Evolutionary conservation across 2,113 vertebrate species (phyloP).

Genomic region (Nicator chloris): DNA sequence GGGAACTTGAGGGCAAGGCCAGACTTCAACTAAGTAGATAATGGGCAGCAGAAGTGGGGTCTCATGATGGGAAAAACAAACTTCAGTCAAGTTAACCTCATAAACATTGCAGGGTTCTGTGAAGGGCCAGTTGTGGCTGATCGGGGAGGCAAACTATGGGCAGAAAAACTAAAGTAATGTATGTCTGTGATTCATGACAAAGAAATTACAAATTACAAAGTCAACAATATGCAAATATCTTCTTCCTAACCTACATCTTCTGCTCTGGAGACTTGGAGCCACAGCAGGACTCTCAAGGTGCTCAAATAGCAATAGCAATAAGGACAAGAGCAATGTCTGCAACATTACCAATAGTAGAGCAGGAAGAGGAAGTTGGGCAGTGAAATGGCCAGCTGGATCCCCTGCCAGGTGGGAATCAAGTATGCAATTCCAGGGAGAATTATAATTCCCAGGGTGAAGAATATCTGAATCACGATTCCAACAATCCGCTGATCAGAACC

Average conservation of each 20-base stretch:
- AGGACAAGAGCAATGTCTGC: not conserved
- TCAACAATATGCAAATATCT: not conserved
- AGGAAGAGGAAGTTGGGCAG: constrained; percentile 90
- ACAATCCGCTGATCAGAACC: constrained; percentile 89
- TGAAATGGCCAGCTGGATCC: constrained; percentile 88
- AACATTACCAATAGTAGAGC: constrained; percentile 89
- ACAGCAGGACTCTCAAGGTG: not conserved
- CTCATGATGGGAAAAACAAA: not conserved
- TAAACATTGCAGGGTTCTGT: not conserved
- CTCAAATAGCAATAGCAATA: not conserved
- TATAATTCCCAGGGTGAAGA: constrained; percentile 91
- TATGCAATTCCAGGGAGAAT: constrained; percentile 92
- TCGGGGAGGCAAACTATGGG: not conserved
- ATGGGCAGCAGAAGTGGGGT: not conserved
- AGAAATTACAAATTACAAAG: not conserved
- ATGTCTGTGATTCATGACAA: not conserved
- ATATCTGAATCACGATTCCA: constrained; percentile 89
- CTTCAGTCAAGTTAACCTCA: not conserved
- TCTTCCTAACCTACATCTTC: not conserved
- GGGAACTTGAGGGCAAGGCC: not conserved
- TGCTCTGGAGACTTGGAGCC: not conserved
- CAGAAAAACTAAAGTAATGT: not conserved
- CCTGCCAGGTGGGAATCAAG: constrained; percentile 86
- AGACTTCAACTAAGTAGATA: not conserved
- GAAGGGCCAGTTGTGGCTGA: not conserved